These are phyloP conservation scores for Oxytorus armatus DNA, from an alignment of 2,888 invertebrate species.

Conservation along the genomic window DNA sequence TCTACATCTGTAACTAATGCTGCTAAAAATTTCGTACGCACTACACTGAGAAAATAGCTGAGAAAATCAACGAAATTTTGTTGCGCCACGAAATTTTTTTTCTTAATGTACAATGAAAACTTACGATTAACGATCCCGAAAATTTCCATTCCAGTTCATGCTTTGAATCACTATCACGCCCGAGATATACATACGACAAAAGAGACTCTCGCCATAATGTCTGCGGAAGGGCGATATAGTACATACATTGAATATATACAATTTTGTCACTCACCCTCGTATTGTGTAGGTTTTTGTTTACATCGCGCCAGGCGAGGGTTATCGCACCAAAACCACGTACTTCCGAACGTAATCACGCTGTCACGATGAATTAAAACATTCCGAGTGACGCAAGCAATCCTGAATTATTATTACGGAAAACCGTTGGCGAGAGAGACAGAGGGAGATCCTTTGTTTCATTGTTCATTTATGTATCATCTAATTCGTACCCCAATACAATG, in stretches of 20 bases:
- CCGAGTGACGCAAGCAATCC: constrained; percentile 53
- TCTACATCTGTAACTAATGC: neutral
- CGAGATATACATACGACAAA: constrained; percentile 5
- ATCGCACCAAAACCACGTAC: constrained; percentile 58
- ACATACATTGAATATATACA: constrained; percentile 2
- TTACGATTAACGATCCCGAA: neutral
- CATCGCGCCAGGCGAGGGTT: neutral
- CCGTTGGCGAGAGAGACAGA: neutral
- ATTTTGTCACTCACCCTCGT: constrained; percentile 1
- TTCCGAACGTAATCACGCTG: constrained; percentile 47
- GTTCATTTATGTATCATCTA: neutral
- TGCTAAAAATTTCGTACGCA: no score
- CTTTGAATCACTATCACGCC: neutral
- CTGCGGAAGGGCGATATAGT: no score
- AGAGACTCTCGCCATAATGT: constrained; percentile 8
- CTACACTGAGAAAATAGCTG: no score
- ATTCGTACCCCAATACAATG: neutral
- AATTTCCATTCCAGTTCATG: neutral
- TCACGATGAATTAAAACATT: constrained; percentile 50
- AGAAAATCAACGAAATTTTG: no score
- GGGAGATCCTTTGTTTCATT: constrained; percentile 9
- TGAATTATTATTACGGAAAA: constrained; percentile 46
- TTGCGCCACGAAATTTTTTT: no score
- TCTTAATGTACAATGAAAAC: no score
- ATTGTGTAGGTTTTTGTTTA: neutral